Evolutionary conservation across 2,113 vertebrate species (phyloP).

Genomic region (Aegotheles bennettii): DNA sequence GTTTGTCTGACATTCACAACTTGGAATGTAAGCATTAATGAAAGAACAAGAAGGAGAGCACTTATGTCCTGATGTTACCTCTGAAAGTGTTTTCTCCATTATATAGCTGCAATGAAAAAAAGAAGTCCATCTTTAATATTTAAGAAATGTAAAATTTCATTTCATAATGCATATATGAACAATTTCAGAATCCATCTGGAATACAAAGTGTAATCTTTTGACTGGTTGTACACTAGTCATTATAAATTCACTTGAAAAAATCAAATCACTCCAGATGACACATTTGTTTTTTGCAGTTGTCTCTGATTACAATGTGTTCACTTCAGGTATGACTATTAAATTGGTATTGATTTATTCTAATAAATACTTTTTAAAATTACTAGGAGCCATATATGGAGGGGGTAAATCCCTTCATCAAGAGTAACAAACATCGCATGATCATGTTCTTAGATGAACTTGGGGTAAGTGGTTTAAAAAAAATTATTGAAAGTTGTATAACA

Average conservation of each 20-base stretch:
- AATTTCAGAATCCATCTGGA: neutral
- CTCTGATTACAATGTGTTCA: neutral
- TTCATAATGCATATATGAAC: neutral
- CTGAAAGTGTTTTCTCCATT: neutral
- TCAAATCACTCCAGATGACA: neutral
- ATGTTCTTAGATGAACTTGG: constrained; percentile 99
- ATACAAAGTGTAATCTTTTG: neutral
- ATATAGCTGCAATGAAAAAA: neutral
- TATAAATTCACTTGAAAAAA: neutral
- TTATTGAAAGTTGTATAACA: neutral
- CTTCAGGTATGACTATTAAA: neutral
- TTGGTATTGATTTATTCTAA: neutral
- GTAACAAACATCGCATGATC: constrained; percentile 98
- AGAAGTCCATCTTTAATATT: neutral
- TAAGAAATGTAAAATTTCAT: neutral
- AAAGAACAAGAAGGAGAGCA: neutral
- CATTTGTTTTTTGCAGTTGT: neutral
- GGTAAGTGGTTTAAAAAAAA: constrained; percentile 69
- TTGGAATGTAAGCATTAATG: neutral
- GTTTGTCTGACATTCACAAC: neutral
- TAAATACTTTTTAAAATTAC: constrained; percentile 11
- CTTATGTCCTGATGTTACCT: neutral
- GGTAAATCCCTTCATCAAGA: constrained; percentile 98
- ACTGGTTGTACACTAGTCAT: neutral
- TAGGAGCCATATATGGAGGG: constrained; percentile 99